Base-by-base conservation (phyloP, 2,888 invertebrate species). In the Adineta ricciae region DNA sequence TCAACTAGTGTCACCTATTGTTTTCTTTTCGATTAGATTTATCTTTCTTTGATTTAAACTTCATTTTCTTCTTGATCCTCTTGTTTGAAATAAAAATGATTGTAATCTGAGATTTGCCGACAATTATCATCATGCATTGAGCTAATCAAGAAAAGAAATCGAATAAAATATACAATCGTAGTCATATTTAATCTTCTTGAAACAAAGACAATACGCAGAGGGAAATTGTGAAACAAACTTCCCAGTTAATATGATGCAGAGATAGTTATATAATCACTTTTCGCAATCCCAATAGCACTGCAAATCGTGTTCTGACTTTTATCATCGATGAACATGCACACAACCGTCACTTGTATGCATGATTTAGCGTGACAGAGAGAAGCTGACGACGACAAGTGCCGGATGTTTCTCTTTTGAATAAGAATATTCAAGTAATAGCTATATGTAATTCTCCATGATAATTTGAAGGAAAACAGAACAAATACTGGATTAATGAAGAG, bases 51-150 rank as follows among this genome's bases (percentile, higher is more conserved):
- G 11, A 46, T 46, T 46, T 11, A 46, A 46, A 46, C 46, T 46
- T 46, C 5, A 46, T 8, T 46, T 46, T 11, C 46, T 46, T 46
- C 46, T 46, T 46, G 46, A 46, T 46, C 46, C 46, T 46, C 46
- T 46, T 46, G 46, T 46, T 46, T 32, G 27, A 64, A 52, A 64
- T 64, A 32, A 14, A 64, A 64, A 64, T 64, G 64, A 64, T 64
- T 64, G 64, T 64, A 64, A 64, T 64, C 27, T 64, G 64, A 64
- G 64, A 64, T 64, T 46, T 64, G 64, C 64, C 64, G 64, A 64
- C 64, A 50, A 36, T 19, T 16, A 36, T 64, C 64, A 56, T 56
- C 56, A 27, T 56, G 19, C 27, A 14, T 64, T 64, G 32, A n/a
- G 32, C 32, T 16, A 32, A 64, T 32, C 11, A 9, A 50, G 32